These are phyloP conservation scores for Allolobophora icterica DNA, from an alignment of 2,888 invertebrate genomes.

Conservation along the genomic window DNA sequence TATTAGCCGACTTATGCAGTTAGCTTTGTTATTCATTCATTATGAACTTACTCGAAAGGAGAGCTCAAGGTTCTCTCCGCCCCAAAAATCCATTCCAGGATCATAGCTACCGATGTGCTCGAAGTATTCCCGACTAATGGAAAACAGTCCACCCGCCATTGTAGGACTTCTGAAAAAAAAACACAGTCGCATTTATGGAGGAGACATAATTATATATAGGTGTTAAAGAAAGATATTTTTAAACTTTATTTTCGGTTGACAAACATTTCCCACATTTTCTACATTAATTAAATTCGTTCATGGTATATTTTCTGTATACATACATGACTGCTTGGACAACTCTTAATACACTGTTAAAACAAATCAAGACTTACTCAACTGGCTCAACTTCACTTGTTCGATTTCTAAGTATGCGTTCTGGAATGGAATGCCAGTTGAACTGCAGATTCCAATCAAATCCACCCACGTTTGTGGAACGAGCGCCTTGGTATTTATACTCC, in stretches of 20 bases:
- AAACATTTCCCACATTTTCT: too few species aligned
- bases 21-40: not conserved
- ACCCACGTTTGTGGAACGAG: conserved; percentile 67
- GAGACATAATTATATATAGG: not conserved
- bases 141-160: conserved; percentile 98
- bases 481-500: conserved; percentile 63
- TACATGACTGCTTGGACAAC: not conserved
- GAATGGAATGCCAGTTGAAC: conserved; percentile 99
- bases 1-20: too few species aligned
- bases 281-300: too few species aligned
- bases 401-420: conserved; percentile 71
- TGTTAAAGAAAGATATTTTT: not conserved
- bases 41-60: conserved; percentile 82
- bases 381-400: conserved; percentile 55
- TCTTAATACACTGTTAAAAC: not conserved
- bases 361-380: conserved; percentile 54
- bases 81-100: conserved; percentile 99
- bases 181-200: not conserved
- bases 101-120: conserved; percentile 95
- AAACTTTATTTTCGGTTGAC: too few species aligned
- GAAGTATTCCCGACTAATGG: conserved; percentile 91
- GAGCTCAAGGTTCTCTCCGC: conserved; percentile 95
- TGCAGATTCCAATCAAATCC: conserved; percentile 74
- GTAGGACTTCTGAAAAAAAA: conserved; percentile 77
- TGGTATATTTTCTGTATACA: not conserved